These are phyloP conservation scores for Hemicentrotus pulcherrimus DNA, from an alignment of 35 echinoderm and acorn worm species.

Conservation along the genomic window DNA sequence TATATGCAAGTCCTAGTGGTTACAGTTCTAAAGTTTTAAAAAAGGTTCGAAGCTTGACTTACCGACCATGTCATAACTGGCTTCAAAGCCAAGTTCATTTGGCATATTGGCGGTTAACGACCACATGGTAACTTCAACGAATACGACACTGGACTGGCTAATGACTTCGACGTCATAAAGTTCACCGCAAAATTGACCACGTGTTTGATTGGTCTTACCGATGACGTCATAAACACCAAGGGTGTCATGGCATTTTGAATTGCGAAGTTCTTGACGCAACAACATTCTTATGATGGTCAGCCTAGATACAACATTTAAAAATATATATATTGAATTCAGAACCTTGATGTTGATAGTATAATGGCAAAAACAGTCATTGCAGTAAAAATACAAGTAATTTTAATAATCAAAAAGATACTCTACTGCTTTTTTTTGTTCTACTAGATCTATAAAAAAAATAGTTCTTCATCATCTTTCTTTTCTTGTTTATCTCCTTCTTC, in stretches of 20 bases:
- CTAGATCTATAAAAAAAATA: too few relatives aligned
- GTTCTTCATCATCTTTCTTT: too few relatives aligned
- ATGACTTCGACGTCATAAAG: slow-evolving; percentile 57
- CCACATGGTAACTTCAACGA: slow-evolving; percentile 48
- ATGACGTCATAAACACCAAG: background rate
- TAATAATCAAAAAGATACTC: too few relatives aligned
- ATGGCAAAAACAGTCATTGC: too few relatives aligned
- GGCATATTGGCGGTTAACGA: slow-evolving; percentile 73
- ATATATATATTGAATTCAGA: too few relatives aligned
- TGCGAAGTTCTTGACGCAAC: background rate
- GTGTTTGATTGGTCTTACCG: background rate
- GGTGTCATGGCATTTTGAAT: background rate
- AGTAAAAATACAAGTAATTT: too few relatives aligned
- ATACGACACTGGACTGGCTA: slow-evolving; percentile 50
- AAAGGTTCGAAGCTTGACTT: background rate
- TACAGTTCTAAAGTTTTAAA: background rate
- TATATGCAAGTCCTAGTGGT: too few relatives aligned
- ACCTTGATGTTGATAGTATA: too few relatives aligned
- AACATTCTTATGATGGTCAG: background rate
- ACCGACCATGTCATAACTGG: slow-evolving; percentile 68
- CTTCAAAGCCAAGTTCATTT: slow-evolving; percentile 65
- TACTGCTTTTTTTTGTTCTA: too few relatives aligned
- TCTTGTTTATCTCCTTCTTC: too few relatives aligned
- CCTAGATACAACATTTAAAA: background rate
- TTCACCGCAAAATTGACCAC: slow-evolving; percentile 69